Evolutionary conservation across 2,113 vertebrate species (phyloP), one percentile per base, ranked within the genome.

Genomic region (Hemibagrus wyckioides): DNA sequence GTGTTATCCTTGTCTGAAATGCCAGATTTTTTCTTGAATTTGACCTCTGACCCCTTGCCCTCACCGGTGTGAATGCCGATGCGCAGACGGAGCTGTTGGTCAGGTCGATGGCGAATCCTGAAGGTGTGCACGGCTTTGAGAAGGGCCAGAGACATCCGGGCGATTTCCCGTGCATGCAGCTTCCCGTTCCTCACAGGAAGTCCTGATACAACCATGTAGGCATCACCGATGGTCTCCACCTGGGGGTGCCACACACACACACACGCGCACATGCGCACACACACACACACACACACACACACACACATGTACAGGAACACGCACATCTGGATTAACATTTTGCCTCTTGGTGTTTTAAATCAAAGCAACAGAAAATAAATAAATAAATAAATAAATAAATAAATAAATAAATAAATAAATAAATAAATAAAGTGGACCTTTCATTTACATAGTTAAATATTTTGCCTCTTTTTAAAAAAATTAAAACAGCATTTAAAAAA

Each of bases 181-280:
- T 94, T 96, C n/a, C 97, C 97, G 0, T 99, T 99, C 63, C 96
- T 94, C 54, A 97, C 96, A 0, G 97, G 98, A 76, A 99, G 95
- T 1, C 98, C 98, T 0, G 98, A 99, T 81, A 99, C 97, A 90
- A 99, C 98, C 98, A 99, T 99, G 94, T 99, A 99, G 28, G 97
- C 98, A 0, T 99, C 98, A 0, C 97, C 97, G 0, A 99, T 99
- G 0, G 98, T 99, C 94, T 99, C 98, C 92, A 99, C 98, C 98
- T 99, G 90, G 67, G 2, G 56, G 52, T 28, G 4, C 21, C 44
- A 0, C 21, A 82, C n/a, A 73, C 50, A n/a, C 39, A 39, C 50
- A 25, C 21, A 11, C 71, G 44, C n/a, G 25, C 39, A 44, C 41
- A 0, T 19, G 80, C 28, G 80, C 54, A 33, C 67, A 36, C 57